These are phyloP conservation scores for Acanthaster planci DNA, from an alignment of 35 echinoderm and acorn worm genomes.

Conservation along the genomic window DNA sequence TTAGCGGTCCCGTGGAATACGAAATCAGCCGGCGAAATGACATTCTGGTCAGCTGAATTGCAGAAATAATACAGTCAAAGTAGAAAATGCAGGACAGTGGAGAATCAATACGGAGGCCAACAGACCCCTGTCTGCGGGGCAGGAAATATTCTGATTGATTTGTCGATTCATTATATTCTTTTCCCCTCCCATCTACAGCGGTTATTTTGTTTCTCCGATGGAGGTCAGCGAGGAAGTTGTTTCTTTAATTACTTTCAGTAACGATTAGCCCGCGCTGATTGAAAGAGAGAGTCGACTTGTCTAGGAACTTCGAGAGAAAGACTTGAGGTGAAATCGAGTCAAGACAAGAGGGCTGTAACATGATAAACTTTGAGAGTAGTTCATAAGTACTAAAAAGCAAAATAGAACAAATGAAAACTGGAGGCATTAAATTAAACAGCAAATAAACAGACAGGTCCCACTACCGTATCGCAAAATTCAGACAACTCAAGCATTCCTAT, in stretches of 20 bases:
- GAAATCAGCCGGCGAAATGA: background rate
- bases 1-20: background rate
- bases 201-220: background rate
- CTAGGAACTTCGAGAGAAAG: background rate
- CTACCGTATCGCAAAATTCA: too few species aligned
- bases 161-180: background rate
- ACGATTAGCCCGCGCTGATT: background rate
- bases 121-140: background rate
- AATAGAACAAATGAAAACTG: too few species aligned
- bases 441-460: too few species aligned
- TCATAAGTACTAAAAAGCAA: too few species aligned
- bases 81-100: background rate
- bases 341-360: background rate
- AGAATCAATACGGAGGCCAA: conserved; percentile 9
- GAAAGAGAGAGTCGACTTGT: background rate
- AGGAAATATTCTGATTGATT: background rate
- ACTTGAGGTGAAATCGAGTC: background rate
- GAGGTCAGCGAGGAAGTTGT: background rate
- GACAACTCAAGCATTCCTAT: too few species aligned
- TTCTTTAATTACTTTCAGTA: background rate
- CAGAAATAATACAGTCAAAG: background rate
- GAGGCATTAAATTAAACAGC: too few species aligned
- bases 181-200: background rate
- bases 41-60: conserved; percentile 9
- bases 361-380: too few species aligned